Base-by-base conservation (phyloP, 2,113 vertebrate genomes). In the Anolis sagrei region DNA sequence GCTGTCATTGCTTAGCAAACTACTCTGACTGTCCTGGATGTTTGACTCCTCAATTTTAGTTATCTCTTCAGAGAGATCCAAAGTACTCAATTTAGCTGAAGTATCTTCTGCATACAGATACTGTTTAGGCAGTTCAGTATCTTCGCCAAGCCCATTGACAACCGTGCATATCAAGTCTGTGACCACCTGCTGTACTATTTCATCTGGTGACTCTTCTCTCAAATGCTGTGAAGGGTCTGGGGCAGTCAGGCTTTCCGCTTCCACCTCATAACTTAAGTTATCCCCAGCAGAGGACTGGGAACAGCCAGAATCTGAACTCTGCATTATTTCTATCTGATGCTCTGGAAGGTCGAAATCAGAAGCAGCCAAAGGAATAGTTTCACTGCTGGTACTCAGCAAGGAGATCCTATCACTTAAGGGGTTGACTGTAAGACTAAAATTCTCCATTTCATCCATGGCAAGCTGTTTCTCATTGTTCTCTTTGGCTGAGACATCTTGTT, bases 371-470 rank as follows among this genome's bases (percentile, higher is more conserved):
- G 97, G 98, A 89, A 99, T 94, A 58, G 98, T 99, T 94, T 99
- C 98, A 72, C 97, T 99, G 95, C 99, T 99, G 82, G 98, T 97
- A 94, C 99, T 99, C 81, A 99, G 93, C 81, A 99, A 94, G 62
- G 99, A 99, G 85, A 99, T 95, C 79, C 98, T 97, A 94, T 99
- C 99, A 90, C 98, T 99, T 89, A 99, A 54, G 7, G 98, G 99
- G 93, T 99, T 99, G 86, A 99, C 98, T 0, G 98, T 99, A 34
- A 99, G 96, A 90, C 98, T 98, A 93, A 99, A 99, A 18, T 97
- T 98, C 95, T 99, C 99, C 96, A 99, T 98, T 93, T 99, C 98
- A 11, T 98, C 97, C 93, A 98, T 88, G 23, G 87, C 92, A 73
- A 97, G 95, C 2, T 94, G 94, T 79, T 95, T 96, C 84, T 96